Evolutionary conservation across 2,888 invertebrate species (phyloP), one percentile per base, ranked within the genome.

Genomic region (Margaritifera margaritifera): DNA sequence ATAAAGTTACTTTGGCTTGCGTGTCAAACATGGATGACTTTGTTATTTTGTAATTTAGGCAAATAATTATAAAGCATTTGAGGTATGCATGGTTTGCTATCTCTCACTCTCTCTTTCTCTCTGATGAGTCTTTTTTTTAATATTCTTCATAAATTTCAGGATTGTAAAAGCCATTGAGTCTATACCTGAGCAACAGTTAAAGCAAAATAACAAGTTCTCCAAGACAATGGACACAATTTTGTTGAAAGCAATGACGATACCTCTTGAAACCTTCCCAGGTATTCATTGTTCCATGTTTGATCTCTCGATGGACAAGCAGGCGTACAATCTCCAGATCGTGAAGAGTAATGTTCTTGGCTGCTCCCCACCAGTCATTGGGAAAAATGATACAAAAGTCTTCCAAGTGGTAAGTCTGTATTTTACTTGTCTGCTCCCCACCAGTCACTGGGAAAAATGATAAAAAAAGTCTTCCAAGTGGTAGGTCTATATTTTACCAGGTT

Each of bases 221-320:
- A 72, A 72, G 56, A 69, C 72, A 31, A 66, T 77, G 6, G 77
- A 80, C 25, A 69, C 74, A 27, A 80, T 82, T 42, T 73, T 77
- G 59, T 67, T 82, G 54, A 76, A 82, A 64, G 65, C 78, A 11
- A 69, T 77, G 62, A 66, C 72, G 25, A 70, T 74, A 20, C 61
- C 64, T 2, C 63, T 71, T 15, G 61, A 63, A 31, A 63, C 70
- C 31, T 82, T 79, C 64, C 66, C 66, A 11, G 81, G 81, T 15
- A 71, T 80, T 6, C 72, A 74, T 62, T 77, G 77, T 25, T 67
- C 61, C 22, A 64, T 72, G 65, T 62, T 77, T 56, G 71, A 77
- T 50, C 72, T 74, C 6, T 66, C 64, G n/a, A 68, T 74, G n/a
- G 74, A 77, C 50, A 42, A 64, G 53, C 66, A 68, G 22, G 68